Evolutionary conservation across 2,113 vertebrate genomes (phyloP).

Genomic region (Centrocercus urophasianus): DNA sequence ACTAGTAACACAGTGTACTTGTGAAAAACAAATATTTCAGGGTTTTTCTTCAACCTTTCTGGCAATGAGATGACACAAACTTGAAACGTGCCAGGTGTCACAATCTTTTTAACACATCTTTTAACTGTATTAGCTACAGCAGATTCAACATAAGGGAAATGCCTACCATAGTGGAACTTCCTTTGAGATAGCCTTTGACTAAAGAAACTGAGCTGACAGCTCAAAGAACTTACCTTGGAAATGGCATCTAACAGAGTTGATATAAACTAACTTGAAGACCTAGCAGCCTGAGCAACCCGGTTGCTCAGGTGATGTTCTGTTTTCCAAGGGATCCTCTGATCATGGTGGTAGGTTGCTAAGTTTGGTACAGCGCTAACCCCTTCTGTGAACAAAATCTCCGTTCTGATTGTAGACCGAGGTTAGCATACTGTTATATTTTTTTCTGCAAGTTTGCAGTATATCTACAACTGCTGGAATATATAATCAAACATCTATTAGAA

Average conservation of each 20-base stretch:
- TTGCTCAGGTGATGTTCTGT: neutral
- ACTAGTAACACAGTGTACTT: neutral
- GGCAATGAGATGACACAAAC: neutral
- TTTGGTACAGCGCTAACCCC: neutral
- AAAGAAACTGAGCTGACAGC: neutral
- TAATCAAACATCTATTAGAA: neutral
- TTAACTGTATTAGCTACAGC: neutral
- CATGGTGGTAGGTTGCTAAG: neutral
- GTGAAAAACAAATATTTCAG: neutral
- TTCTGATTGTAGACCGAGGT: neutral
- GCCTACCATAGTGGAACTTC: neutral
- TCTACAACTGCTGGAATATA: neutral
- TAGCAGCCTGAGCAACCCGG: neutral
- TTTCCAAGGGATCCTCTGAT: neutral
- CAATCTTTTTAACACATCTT: neutral
- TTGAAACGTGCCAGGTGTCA: rapidly evolving
- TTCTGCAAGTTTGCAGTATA: neutral
- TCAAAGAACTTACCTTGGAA: neutral
- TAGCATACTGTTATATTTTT: neutral
- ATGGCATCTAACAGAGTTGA: neutral
- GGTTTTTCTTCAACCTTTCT: neutral
- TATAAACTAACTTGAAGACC: neutral
- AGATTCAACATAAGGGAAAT: neutral
- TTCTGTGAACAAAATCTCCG: neutral
- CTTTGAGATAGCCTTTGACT: neutral